Evolutionary conservation across 2,888 invertebrate species (phyloP).

Genomic region (Megaustenia siamemsis): DNA sequence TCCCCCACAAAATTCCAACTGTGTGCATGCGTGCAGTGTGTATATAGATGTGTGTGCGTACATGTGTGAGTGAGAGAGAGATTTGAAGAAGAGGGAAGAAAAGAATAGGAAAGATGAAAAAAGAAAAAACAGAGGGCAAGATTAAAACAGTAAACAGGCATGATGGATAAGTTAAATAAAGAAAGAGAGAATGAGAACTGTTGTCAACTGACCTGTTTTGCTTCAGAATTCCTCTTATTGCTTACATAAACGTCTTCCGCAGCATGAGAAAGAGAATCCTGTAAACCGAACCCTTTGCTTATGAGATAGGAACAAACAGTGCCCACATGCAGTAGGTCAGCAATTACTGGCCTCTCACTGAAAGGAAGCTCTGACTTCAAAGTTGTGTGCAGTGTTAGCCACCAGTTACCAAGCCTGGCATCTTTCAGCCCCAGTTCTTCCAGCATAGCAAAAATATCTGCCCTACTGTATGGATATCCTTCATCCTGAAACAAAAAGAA

Average conservation of each 20-base stretch:
- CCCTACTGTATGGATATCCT: conserved; percentile 64
- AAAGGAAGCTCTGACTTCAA: conserved; percentile 73
- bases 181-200: background rate
- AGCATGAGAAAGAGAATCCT: conserved; percentile 56
- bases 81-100: background rate
- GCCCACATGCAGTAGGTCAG: conserved; percentile 52
- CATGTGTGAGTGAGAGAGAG: background rate
- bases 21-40: too few relatives aligned
- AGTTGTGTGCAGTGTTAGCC: conserved; percentile 81
- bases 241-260: conserved; percentile 63
- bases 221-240: conserved; percentile 55
- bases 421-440: conserved; percentile 65
- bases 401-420: conserved; percentile 65
- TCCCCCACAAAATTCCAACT: too few relatives aligned
- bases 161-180: background rate
- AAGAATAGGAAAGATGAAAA: background rate
- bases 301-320: conserved; percentile 57
- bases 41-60: too few relatives aligned
- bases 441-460: conserved; percentile 69
- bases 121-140: background rate
- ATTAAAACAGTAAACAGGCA: background rate
- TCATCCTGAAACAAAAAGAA: conserved; percentile 69
- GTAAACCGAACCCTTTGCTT: conserved; percentile 55
- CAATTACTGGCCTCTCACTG: conserved; percentile 42
- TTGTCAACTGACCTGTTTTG: conserved; percentile 59